Evolutionary conservation across 2,797 vertebrate species (phyloP).

Genomic region (Lindbergichthys nudifrons): DNA sequence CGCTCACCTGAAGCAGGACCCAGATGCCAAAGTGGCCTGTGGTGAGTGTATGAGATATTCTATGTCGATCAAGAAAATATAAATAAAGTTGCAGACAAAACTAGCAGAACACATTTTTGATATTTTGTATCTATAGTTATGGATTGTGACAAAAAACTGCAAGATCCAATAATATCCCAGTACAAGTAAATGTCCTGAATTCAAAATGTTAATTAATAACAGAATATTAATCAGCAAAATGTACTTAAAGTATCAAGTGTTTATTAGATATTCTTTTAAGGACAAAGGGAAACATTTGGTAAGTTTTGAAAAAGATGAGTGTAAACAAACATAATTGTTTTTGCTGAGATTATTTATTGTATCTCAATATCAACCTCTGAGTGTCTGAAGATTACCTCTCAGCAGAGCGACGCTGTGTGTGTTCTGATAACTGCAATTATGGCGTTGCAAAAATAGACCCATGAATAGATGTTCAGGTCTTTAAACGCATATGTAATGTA

Average conservation of each 20-base stretch:
- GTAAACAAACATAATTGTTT: not conserved
- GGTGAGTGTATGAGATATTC: slow-evolving; percentile 77
- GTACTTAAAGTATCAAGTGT: not conserved
- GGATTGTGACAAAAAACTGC: no score
- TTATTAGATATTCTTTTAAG: slow-evolving; percentile 4
- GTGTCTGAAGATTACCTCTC: not conserved
- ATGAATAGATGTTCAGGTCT: not conserved
- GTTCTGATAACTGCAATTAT: not conserved
- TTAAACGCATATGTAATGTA: not conserved
- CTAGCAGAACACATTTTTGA: no score
- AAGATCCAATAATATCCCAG: no score
- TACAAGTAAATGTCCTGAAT: no score
- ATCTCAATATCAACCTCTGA: slow-evolving; percentile 27
- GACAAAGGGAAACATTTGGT: not conserved
- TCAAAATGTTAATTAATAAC: no score
- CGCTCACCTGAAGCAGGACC: slow-evolving; percentile 95
- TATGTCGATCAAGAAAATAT: no score
- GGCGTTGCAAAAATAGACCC: not conserved
- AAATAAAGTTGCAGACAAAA: no score
- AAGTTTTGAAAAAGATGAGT: not conserved
- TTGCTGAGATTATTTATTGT: slow-evolving; percentile 22
- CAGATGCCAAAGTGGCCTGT: slow-evolving; percentile 97
- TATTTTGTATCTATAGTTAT: no score
- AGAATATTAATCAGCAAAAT: no score
- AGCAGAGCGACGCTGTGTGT: not conserved